Conservation (phyloP, 2,113 vertebrate species). For the Oncorhynchus tshawytscha region DNA sequence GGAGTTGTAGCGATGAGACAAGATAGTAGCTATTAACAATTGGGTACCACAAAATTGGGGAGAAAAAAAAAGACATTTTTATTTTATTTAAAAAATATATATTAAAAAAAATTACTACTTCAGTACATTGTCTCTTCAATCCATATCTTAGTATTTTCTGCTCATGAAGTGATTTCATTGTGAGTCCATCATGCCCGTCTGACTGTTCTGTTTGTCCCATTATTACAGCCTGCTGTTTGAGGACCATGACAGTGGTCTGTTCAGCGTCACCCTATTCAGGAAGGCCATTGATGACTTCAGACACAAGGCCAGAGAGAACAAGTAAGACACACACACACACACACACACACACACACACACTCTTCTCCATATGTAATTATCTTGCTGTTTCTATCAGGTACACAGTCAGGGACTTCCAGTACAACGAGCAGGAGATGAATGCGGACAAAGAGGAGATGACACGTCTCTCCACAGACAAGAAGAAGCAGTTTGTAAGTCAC, state of each 20-base stretch:
- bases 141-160: background rate
- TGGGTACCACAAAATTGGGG: too few species aligned
- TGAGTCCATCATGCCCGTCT: slow-evolving; percentile 5
- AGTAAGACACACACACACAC: slow-evolving; percentile 76
- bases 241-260: slow-evolving; percentile 94
- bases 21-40: too few species aligned
- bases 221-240: slow-evolving; percentile 87
- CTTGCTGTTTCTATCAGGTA: slow-evolving; percentile 74
- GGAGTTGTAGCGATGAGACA: too few species aligned
- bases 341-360: background rate
- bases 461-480: slow-evolving; percentile 95
- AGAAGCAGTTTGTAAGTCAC: slow-evolving; percentile 93
- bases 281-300: slow-evolving; percentile 97
- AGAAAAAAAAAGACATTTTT: too few species aligned
- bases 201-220: background rate
- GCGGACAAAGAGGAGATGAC: slow-evolving; percentile 99
- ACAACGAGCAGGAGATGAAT: slow-evolving; percentile 98
- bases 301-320: slow-evolving; percentile 96
- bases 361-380: background rate
- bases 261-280: slow-evolving; percentile 92
- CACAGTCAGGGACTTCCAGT: slow-evolving; percentile 94
- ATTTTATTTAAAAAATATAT: too few species aligned
- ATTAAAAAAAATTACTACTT: too few species aligned
- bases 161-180: background rate
- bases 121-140: background rate